phyloP scores from a whole-genome alignment of 2,888 invertebrate species.

The Teleogryllus oceanicus region DNA sequence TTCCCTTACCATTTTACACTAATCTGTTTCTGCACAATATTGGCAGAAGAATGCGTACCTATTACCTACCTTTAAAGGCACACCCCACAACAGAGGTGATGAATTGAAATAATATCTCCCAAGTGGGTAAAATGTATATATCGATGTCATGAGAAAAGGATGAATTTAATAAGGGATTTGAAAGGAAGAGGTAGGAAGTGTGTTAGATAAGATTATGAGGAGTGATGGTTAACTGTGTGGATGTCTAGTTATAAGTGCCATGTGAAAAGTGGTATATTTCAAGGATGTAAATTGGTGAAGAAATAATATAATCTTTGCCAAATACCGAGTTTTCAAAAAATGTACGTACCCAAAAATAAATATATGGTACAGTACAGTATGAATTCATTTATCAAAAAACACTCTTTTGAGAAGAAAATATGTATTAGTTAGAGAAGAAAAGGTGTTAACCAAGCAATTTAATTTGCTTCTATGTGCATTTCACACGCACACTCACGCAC shows the following conservation, averaged over 20 bases:
- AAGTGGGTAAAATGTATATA: background rate
- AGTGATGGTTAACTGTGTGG: slow-evolving; percentile 5
- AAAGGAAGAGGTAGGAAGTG: background rate
- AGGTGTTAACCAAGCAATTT: slow-evolving; percentile 6
- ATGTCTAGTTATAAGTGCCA: background rate
- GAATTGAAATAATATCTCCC: background rate
- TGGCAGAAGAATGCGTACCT: background rate
- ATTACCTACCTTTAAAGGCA: background rate
- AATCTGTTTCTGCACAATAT: slow-evolving; percentile 4
- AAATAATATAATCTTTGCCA: background rate
- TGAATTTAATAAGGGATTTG: slow-evolving; percentile 12
- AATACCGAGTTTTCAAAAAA: slow-evolving; percentile 4
- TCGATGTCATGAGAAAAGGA: background rate
- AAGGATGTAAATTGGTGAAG: background rate
- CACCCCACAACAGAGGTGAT: background rate
- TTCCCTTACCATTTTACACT: slow-evolving; percentile 4
- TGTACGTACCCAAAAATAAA: slow-evolving; percentile 30
- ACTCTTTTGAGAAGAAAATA: background rate
- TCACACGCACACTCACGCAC: slow-evolving; percentile 37
- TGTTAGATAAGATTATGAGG: background rate
- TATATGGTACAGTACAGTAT: slow-evolving; percentile 24
- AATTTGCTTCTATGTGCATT: slow-evolving; percentile 29
- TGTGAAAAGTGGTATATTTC: slow-evolving; percentile 19
- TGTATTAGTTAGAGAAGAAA: slow-evolving; percentile 19
- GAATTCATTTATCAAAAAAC: slow-evolving; percentile 11